Evolutionary conservation across 1,140 invertebrate genomes (phyloP).

Genomic region (Bilobella aurantiaca): DNA sequence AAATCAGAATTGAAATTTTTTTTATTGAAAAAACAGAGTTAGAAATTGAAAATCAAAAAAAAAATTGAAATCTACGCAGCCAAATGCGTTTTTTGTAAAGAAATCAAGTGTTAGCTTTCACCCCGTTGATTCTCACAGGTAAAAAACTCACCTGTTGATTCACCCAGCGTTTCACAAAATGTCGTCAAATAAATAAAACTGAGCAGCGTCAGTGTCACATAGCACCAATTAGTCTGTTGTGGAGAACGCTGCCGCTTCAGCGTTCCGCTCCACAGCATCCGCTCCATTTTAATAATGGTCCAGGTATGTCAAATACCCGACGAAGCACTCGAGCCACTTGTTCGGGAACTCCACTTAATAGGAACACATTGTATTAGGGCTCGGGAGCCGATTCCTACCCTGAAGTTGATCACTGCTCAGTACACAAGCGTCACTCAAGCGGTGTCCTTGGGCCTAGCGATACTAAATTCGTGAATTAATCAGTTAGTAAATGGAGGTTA

Average conservation of each 20-base stretch:
- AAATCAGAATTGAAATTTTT: neutral
- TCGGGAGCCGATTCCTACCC: too few relatives aligned
- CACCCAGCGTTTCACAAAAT: neutral
- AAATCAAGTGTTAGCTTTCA: neutral
- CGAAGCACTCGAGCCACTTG: too few relatives aligned
- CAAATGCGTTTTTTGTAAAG: neutral
- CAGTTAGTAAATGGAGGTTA: too few relatives aligned
- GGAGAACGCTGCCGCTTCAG: neutral
- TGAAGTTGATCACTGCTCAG: too few relatives aligned
- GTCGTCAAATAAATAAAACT: neutral
- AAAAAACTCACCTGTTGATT: conserved; percentile 2
- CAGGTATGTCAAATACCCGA: too few relatives aligned
- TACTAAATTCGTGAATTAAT: too few relatives aligned
- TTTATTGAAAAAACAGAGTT: too few relatives aligned
- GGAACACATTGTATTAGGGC: too few relatives aligned
- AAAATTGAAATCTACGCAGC: neutral
- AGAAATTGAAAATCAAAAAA: neutral
- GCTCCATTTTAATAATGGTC: neutral
- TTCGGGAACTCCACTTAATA: too few relatives aligned
- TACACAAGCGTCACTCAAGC: too few relatives aligned
- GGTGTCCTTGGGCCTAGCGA: too few relatives aligned
- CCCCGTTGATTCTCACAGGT: neutral
- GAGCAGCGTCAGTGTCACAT: neutral
- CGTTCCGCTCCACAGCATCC: neutral
- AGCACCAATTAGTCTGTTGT: neutral